Evolutionary conservation across 1,140 invertebrate genomes (phyloP).

Genomic region (Rhagoletis pomonella): DNA sequence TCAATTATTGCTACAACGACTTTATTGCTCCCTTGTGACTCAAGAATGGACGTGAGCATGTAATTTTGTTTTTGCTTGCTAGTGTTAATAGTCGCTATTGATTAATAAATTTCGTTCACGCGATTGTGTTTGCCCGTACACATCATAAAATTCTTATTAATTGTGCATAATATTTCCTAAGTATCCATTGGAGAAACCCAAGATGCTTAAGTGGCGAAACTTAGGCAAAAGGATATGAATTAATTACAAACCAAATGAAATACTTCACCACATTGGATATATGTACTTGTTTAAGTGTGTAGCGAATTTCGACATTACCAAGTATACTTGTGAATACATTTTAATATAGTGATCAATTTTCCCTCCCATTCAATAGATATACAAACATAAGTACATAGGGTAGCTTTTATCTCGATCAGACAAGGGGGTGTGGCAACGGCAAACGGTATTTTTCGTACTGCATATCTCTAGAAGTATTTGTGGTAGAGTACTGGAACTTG

Average conservation of each 20-base stretch:
- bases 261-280: no score
- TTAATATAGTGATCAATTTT: no score
- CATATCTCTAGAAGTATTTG: no score
- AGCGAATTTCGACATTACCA: no score
- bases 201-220: background rate
- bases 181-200: background rate
- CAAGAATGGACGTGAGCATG: background rate
- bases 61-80: background rate
- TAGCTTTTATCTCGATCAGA: no score
- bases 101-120: background rate
- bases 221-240: background rate
- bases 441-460: no score
- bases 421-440: no score
- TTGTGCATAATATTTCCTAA: conserved; percentile 32
- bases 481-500: no score
- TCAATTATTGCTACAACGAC: background rate
- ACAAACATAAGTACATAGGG: no score
- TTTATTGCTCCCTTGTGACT: conserved; percentile 14
- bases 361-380: no score
- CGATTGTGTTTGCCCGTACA: background rate
- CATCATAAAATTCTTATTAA: conserved; percentile 33
- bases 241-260: background rate
- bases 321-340: no score
- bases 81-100: conserved; percentile 10
- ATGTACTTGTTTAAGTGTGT: no score